phyloP scores from a whole-genome alignment of 2,888 invertebrate genomes.

The Netelia virgata region DNA sequence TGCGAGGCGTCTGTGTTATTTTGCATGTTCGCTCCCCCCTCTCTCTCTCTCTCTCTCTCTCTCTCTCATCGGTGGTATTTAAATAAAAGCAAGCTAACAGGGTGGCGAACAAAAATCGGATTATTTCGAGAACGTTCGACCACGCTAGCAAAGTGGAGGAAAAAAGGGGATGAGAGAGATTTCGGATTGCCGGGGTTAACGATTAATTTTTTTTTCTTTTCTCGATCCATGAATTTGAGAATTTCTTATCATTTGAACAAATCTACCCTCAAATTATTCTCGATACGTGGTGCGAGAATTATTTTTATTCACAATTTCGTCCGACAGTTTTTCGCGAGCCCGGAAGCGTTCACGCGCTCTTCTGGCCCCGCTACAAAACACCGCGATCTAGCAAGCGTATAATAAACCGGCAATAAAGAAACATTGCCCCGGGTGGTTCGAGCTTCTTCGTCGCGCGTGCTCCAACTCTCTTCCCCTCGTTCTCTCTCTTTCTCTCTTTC shows the following conservation, averaged over 20 bases:
- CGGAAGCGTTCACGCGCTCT: conserved; percentile 51
- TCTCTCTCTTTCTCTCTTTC: conserved; percentile 23
- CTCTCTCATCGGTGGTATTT: conserved; percentile 68
- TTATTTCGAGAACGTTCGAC: conserved; percentile 69
- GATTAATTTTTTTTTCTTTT: too few species aligned
- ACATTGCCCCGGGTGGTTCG: conserved; percentile 68
- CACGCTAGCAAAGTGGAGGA: conserved; percentile 31
- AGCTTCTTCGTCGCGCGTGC: conserved; percentile 52
- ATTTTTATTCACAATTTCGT: conserved; percentile 35
- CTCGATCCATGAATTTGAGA: too few species aligned
- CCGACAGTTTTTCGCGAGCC: conserved; percentile 53
- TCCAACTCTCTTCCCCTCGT: conserved; percentile 51
- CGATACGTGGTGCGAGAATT: neutral
- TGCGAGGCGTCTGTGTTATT: conserved; percentile 72
- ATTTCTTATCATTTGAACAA: too few species aligned
- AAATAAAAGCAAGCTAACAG: conserved; percentile 73
- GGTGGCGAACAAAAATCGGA: conserved; percentile 71
- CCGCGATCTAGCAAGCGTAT: conserved; percentile 67
- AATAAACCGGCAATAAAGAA: conserved; percentile 73
- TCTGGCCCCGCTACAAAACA: conserved; percentile 19
- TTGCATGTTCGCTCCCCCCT: conserved; percentile 69
- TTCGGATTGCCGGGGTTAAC: too few species aligned
- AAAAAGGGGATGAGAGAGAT: conserved; percentile 39
- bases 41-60: conserved; percentile 38
- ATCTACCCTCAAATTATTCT: too few species aligned